These are phyloP conservation scores for Melitaea athalia DNA, from an alignment of 2,888 invertebrate species.

Conservation along the genomic window DNA sequence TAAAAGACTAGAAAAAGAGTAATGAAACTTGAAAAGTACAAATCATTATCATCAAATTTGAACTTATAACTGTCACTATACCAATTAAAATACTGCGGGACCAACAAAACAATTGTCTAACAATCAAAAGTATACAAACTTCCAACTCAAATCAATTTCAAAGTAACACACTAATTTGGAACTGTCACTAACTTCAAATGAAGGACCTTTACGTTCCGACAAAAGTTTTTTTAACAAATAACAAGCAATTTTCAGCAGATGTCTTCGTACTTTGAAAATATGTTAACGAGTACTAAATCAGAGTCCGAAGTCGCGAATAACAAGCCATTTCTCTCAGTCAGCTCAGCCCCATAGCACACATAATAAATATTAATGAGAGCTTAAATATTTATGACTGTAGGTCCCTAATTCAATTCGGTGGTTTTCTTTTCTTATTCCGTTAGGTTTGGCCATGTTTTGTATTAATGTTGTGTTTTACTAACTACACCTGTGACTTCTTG, in stretches of 20 bases:
- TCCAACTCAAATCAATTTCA: not conserved
- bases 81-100: no score
- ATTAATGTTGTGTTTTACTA: not conserved
- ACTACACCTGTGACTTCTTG: not conserved
- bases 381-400: slow-evolving; percentile 37
- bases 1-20: no score
- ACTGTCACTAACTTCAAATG: slow-evolving; percentile 3
- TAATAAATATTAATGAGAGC: slow-evolving; percentile 37
- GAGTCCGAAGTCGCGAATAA: slow-evolving; percentile 6
- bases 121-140: not conserved
- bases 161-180: not conserved
- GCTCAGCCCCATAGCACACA: slow-evolving; percentile 25
- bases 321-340: slow-evolving; percentile 20
- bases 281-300: slow-evolving; percentile 10
- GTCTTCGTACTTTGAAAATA: slow-evolving; percentile 5
- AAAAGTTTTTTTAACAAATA: slow-evolving; percentile 14
- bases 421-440: slow-evolving; percentile 22
- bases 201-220: not conserved
- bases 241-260: slow-evolving; percentile 1
- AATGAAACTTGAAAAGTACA: not conserved
- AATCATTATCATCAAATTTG: no score
- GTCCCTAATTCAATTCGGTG: slow-evolving; percentile 36
- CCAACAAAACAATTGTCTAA: not conserved
- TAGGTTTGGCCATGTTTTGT: slow-evolving; percentile 14
- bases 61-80: no score